Conservation (phyloP, 2,888 invertebrate species). For the Stenodera caucasica region DNA sequence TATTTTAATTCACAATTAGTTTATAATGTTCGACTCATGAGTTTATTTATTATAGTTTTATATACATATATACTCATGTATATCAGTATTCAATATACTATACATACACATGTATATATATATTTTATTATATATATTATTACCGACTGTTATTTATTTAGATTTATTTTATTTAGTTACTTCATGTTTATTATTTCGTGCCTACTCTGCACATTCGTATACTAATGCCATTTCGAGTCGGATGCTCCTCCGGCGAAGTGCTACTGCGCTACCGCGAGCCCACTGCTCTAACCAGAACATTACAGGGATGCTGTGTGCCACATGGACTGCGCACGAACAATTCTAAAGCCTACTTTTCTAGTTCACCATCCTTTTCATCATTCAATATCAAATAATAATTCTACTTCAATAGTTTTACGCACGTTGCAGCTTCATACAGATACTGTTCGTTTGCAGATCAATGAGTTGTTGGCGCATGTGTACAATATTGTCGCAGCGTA, state of each 20-base stretch:
- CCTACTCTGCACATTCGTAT: slow-evolving; percentile 54
- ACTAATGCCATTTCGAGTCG: slow-evolving; percentile 52
- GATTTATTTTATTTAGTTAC: slow-evolving; percentile 45
- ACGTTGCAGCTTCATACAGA: slow-evolving; percentile 45
- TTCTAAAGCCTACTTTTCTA: slow-evolving; percentile 34
- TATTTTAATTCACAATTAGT: slow-evolving; percentile 44
- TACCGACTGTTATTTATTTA: slow-evolving; percentile 41
- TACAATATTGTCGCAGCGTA: slow-evolving; percentile 51
- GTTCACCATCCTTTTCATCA: slow-evolving; percentile 26
- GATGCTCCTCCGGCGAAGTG: slow-evolving; percentile 49
- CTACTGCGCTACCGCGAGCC: slow-evolving; percentile 54
- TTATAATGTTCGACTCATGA: slow-evolving; percentile 40
- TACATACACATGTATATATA: slow-evolving; percentile 54
- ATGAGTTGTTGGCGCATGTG: slow-evolving; percentile 52
- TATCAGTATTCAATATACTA: slow-evolving; percentile 41
- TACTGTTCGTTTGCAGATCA: slow-evolving; percentile 49
- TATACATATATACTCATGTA: slow-evolving; percentile 51
- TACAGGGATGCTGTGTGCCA: slow-evolving; percentile 48
- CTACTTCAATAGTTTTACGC: slow-evolving; percentile 37
- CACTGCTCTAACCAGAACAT: slow-evolving; percentile 44
- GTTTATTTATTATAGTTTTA: slow-evolving; percentile 35
- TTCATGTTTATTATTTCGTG: slow-evolving; percentile 54
- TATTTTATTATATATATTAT: slow-evolving; percentile 40
- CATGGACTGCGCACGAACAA: slow-evolving; percentile 41
- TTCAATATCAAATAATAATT: slow-evolving; percentile 25